These are phyloP conservation scores for Notodonta ziczac DNA, from an alignment of 2,888 invertebrate species.

Conservation along the genomic window DNA sequence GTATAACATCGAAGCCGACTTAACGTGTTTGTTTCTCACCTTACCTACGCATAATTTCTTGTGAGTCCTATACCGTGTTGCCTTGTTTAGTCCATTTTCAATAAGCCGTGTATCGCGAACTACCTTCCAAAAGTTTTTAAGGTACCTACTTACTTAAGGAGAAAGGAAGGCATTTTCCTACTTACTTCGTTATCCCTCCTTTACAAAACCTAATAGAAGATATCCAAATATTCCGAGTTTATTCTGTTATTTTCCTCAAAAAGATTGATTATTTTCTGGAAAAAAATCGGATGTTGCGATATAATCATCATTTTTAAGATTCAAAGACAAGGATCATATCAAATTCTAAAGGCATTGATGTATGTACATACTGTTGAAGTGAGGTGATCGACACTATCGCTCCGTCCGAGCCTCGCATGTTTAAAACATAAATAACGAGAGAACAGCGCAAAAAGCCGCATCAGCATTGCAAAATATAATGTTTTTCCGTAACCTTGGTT, in stretches of 20 bases:
- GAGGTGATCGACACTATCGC: conserved; percentile 71
- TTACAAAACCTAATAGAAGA: too few relatives aligned
- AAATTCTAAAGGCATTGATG: conserved; percentile 37
- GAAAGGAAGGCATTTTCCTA: too few relatives aligned
- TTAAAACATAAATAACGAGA: conserved; percentile 62
- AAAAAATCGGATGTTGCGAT: conserved; percentile 23
- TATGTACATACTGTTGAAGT: conserved; percentile 37
- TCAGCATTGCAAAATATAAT: conserved; percentile 68
- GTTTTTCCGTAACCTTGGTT: conserved; percentile 75
- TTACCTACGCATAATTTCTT: too few relatives aligned
- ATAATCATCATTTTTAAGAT: conserved; percentile 31
- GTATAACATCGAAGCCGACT: too few relatives aligned
- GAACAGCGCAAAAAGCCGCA: conserved; percentile 71
- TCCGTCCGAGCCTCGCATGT: conserved; percentile 66
- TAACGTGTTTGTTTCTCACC: too few relatives aligned
- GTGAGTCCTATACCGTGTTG: too few relatives aligned
- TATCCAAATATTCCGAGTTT: too few relatives aligned
- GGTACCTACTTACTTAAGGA: too few relatives aligned
- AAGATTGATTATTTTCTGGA: conserved; percentile 12
- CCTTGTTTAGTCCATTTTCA: too few relatives aligned
- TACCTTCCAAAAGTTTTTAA: too few relatives aligned
- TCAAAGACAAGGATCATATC: conserved; percentile 25
- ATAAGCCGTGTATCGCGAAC: too few relatives aligned
- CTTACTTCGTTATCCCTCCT: too few relatives aligned
- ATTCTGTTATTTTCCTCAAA: conserved; percentile 12